phyloP scores from a whole-genome alignment of 2,888 invertebrate genomes.

The Petrolisthes cinctipes region DNA sequence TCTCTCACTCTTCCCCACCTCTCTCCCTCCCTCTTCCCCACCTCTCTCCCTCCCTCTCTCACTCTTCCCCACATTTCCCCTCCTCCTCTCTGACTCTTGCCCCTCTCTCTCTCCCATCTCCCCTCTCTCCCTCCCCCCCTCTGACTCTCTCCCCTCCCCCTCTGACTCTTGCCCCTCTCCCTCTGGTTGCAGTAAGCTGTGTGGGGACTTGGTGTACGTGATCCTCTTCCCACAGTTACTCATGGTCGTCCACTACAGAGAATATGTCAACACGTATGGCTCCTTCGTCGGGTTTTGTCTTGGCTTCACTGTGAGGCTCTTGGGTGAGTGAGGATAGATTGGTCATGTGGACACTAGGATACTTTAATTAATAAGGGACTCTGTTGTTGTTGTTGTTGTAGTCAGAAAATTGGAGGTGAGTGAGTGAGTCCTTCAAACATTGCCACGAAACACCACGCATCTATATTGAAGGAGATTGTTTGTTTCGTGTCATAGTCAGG shows the following conservation, averaged over 20 bases:
- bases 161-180: background rate
- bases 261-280: slow-evolving; percentile 78
- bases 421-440: too few relatives aligned
- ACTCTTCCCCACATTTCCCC: background rate
- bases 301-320: slow-evolving; percentile 72
- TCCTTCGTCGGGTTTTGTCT: slow-evolving; percentile 74
- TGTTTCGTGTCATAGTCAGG: too few relatives aligned
- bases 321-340: slow-evolving; percentile 39
- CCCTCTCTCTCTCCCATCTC: background rate
- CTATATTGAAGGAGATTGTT: too few relatives aligned
- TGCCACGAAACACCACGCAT: too few relatives aligned
- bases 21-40: background rate
- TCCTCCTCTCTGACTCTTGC: background rate
- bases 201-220: slow-evolving; percentile 80
- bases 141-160: slow-evolving; percentile 15
- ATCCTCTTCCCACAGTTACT: slow-evolving; percentile 81
- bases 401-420: too few relatives aligned
- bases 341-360: background rate
- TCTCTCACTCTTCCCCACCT: background rate
- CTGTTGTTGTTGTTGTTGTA: too few relatives aligned
- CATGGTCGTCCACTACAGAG: slow-evolving; percentile 76
- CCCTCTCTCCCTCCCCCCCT: slow-evolving; percentile 8
- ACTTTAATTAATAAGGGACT: too few relatives aligned
- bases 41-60: too few relatives aligned
- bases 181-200: slow-evolving; percentile 73